Conservation (phyloP, 2,888 invertebrate species). For the Cosmia trapezina region DNA sequence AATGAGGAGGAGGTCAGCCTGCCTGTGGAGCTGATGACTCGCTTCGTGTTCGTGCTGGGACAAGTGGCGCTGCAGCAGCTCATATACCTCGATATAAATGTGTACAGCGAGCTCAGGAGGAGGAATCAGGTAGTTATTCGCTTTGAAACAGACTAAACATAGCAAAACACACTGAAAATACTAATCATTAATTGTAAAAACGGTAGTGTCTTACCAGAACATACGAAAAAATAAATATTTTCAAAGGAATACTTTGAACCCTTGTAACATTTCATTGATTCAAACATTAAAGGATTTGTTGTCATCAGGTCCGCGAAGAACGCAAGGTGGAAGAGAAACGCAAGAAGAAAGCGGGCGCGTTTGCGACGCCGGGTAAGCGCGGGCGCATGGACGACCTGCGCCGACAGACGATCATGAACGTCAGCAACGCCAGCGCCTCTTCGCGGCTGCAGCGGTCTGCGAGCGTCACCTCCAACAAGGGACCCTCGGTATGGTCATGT, state of each 20-base stretch:
- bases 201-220: background rate
- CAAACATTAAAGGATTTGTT: background rate
- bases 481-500: constrained; percentile 53
- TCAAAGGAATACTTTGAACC: background rate
- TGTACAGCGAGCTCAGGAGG: constrained; percentile 94
- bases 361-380: constrained; percentile 82
- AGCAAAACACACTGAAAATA: background rate
- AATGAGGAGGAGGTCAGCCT: constrained; percentile 79
- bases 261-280: background rate
- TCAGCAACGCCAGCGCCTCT: constrained; percentile 85
- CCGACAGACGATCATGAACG: constrained; percentile 84
- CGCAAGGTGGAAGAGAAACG: constrained; percentile 85
- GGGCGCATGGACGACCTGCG: constrained; percentile 80
- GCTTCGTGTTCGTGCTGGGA: constrained; percentile 92
- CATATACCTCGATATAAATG: constrained; percentile 94
- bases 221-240: background rate
- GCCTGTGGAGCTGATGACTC: constrained; percentile 84
- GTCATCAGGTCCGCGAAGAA: constrained; percentile 82
- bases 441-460: constrained; percentile 82
- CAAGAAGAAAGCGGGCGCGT: constrained; percentile 82
- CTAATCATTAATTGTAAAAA: background rate
- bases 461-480: constrained; percentile 81
- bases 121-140: constrained; percentile 81
- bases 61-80: constrained; percentile 95
- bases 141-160: background rate